Conservation (phyloP, 2,797 vertebrate genomes). For the Xiphorhynchus erythropygius region DNA sequence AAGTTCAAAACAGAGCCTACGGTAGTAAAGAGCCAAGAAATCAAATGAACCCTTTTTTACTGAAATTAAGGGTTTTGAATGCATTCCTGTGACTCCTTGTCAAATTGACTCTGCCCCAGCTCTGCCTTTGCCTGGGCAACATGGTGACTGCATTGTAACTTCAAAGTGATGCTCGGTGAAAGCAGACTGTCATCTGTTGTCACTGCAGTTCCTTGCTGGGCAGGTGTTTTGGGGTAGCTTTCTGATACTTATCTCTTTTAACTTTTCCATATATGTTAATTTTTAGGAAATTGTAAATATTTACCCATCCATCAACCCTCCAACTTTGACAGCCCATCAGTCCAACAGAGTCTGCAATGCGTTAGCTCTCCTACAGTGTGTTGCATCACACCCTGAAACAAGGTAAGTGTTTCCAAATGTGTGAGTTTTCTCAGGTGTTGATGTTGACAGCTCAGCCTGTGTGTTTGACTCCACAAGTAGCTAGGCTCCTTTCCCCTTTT, state of each 20-base stretch:
- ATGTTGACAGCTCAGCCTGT: not conserved
- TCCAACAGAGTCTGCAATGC: slow-evolving; percentile 98
- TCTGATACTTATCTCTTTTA: not conserved
- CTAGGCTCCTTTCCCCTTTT: not conserved
- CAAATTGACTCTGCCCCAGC: not conserved
- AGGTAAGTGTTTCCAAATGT: slow-evolving; percentile 75
- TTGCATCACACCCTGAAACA: slow-evolving; percentile 97
- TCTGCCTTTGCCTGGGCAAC: not conserved
- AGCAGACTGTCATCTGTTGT: not conserved
- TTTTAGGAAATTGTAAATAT: slow-evolving; percentile 98
- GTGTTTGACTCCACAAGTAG: not conserved
- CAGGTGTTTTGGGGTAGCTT: not conserved
- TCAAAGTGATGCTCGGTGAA: not conserved
- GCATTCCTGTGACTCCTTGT: not conserved
- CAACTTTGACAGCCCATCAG: slow-evolving; percentile 95
- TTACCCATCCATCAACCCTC: slow-evolving; percentile 97
- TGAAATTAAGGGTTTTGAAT: not conserved
- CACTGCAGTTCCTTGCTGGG: not conserved
- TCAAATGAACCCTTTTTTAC: not conserved
- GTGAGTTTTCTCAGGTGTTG: not conserved
- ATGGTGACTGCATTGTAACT: not conserved
- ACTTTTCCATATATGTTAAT: not conserved
- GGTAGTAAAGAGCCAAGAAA: not conserved
- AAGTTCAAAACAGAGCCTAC: not conserved
- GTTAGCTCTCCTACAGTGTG: slow-evolving; percentile 93